These are phyloP conservation scores for Oplegnathus fasciatus DNA, from an alignment of 2,113 vertebrate genomes.

Conservation along the genomic window DNA sequence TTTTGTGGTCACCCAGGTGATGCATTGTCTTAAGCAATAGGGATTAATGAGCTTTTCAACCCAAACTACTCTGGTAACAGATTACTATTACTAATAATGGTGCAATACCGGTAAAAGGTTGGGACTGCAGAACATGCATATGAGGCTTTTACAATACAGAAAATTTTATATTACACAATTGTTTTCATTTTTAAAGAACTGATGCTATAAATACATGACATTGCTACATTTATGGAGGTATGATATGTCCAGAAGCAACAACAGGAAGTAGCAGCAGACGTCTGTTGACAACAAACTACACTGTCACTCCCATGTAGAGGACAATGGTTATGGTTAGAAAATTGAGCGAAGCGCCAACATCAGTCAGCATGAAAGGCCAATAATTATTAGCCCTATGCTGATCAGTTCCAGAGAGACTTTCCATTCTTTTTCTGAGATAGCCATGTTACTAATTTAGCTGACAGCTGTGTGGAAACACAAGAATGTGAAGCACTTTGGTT, in stretches of 20 bases:
- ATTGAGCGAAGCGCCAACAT: background rate
- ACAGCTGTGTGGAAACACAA: slow-evolving; percentile 22
- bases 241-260: slow-evolving; percentile 21
- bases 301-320: background rate
- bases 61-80: background rate
- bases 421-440: background rate
- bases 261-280: background rate
- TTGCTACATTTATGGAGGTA: background rate
- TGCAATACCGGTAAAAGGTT: background rate
- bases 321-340: background rate
- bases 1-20: background rate
- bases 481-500: background rate
- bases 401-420: slow-evolving; percentile 5
- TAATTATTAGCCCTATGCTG: background rate
- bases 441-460: background rate
- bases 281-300: slow-evolving; percentile 1
- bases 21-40: slow-evolving; percentile 4
- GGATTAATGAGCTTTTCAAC: background rate
- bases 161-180: background rate
- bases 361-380: background rate
- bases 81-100: background rate
- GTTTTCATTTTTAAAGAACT: background rate
- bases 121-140: background rate
- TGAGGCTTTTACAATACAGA: background rate
- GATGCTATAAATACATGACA: background rate